Evolutionary conservation across 2,113 vertebrate species (phyloP).

Genomic region (Pseudorectes ferrugineus): DNA sequence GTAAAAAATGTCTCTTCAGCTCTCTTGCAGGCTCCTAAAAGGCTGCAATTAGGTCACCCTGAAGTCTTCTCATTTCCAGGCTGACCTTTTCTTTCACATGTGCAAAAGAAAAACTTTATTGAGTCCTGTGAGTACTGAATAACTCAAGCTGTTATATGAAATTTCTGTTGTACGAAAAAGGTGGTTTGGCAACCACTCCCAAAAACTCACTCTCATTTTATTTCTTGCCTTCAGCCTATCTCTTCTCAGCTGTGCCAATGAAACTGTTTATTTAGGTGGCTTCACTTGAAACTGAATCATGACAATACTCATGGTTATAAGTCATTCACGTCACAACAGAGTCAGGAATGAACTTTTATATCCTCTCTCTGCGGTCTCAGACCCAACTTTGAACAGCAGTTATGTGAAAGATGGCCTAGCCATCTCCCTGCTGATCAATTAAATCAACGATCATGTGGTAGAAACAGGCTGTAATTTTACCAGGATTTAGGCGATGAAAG

Average conservation of each 20-base stretch:
- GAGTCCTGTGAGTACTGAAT: not conserved
- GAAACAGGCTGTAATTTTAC: not conserved
- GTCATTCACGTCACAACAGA: not conserved
- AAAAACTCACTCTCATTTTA: not conserved
- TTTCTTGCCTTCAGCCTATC: not conserved
- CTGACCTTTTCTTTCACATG: not conserved
- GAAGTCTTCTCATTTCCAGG: not conserved
- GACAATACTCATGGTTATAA: not conserved
- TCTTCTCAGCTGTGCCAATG: not conserved
- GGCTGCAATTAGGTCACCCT: not conserved
- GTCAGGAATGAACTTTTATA: not conserved
- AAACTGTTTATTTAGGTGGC: not conserved
- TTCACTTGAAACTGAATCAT: not conserved
- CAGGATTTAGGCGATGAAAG: not conserved
- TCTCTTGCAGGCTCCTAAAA: not conserved
- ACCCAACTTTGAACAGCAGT: not conserved
- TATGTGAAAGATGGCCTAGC: not conserved
- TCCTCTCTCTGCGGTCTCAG: not conserved
- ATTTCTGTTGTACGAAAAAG: not conserved
- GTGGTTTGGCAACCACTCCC: not conserved
- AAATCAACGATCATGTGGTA: not conserved
- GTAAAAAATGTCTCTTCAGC: not conserved
- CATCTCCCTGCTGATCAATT: not conserved
- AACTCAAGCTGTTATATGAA: not conserved
- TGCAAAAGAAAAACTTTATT: not conserved